Percentiles rank a stretch among this genome's conserved stretches.
These are phyloP conservation scores for Carollia perspicillata DNA, from an alignment of 2,113 vertebrate species.

Conservation along the genomic window DNA sequence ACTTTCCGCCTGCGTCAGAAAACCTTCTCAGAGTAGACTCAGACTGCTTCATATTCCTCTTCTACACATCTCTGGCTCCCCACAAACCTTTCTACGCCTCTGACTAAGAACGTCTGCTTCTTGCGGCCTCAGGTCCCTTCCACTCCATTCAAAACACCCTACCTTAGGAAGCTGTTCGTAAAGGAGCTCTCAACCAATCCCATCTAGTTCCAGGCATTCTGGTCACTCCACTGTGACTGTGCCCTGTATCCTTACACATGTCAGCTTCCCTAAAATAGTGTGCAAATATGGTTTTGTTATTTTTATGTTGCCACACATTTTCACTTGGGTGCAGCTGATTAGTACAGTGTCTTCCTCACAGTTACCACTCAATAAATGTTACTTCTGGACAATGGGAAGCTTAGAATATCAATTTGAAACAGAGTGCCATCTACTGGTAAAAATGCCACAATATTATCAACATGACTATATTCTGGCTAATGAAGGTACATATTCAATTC, in stretches of 20 bases:
- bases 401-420: conserved; percentile 47
- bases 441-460: neutral
- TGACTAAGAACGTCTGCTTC: neutral
- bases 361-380: neutral
- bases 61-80: neutral
- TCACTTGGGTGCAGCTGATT: neutral
- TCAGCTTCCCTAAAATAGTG: neutral
- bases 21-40: neutral
- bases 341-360: neutral
- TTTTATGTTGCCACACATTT: neutral
- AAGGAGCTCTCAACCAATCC: neutral
- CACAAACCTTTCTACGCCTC: neutral
- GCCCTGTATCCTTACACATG: neutral
- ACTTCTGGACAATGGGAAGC: rapidly evolving
- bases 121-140: neutral
- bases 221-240: neutral
- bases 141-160: neutral
- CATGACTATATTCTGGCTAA: neutral
- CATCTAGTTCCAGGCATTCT: neutral
- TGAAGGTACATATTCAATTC: too few relatives aligned
- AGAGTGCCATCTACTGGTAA: conserved; percentile 80
- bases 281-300: neutral
- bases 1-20: neutral
- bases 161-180: neutral
- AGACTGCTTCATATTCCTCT: neutral